phyloP scores from a whole-genome alignment of 2,797 vertebrate species.

The Hybognathus amarus region DNA sequence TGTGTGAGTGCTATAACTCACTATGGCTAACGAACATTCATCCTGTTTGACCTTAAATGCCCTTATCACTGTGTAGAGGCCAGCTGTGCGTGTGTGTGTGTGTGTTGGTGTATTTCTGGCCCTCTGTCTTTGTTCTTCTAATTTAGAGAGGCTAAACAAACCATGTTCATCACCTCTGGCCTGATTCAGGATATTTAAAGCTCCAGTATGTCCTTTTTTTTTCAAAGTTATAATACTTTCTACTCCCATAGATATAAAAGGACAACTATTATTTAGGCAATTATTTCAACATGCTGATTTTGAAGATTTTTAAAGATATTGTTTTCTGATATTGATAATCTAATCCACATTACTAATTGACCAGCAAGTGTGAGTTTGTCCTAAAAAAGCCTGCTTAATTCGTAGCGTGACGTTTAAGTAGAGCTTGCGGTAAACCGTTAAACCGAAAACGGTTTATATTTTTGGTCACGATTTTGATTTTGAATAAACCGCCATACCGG shows the following conservation, averaged over 20 bases:
- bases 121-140: slow-evolving; percentile 35
- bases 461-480: too few species aligned
- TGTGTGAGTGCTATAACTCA: background rate
- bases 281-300: background rate
- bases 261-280: background rate
- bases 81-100: slow-evolving; percentile 31
- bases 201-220: background rate
- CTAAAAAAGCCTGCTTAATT: background rate
- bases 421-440: too few species aligned
- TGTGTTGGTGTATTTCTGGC: slow-evolving; percentile 21
- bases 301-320: background rate
- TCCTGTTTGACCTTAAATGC: slow-evolving; percentile 11
- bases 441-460: too few species aligned
- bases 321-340: too few species aligned
- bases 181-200: background rate
- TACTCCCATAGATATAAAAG: background rate
- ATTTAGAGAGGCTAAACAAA: slow-evolving; percentile 29
- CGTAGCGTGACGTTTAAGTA: background rate
- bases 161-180: slow-evolving; percentile 3
- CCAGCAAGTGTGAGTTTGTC: background rate
- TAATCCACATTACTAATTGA: background rate
- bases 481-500: too few species aligned
- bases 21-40: background rate
- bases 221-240: background rate
- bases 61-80: slow-evolving; percentile 13